Evolutionary conservation across 2,888 invertebrate species (phyloP), one percentile per base, ranked within the genome.

Genomic region (Chorisops tibialis): DNA sequence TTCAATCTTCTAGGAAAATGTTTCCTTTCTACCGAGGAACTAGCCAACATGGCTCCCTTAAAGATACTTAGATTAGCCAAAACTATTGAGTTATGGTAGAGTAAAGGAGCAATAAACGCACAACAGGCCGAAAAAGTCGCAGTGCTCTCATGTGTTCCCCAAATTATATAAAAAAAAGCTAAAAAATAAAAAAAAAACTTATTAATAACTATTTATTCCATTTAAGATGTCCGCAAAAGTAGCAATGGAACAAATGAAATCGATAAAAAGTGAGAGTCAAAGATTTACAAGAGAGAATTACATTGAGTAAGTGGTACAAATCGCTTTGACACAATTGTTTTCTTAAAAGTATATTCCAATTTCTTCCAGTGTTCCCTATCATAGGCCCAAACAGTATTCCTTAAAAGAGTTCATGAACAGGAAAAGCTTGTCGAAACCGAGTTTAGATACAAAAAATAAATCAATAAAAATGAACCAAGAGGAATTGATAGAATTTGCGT

Each of bases 261-360:
- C 88, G 70, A 89, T 94, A 65, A 87, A 87, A 71, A 91, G 92
- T 74, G 93, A 92, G 76, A 88, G 89, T 0, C 93, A 94, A 75
- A 81, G 93, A 60, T 82, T 91, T 79, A 74, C 91, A 9, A 81
- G 95, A 67, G 91, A 93, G 74, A 85, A 86, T 16, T 79, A 84
- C 63, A 81, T 93, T 16, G 72, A 68, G 74, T 71, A 67, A 64
- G n/a, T n/a, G n/a, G n/a, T n/a, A n/a, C n/a, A n/a, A n/a, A n/a
- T n/a, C n/a, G n/a, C n/a, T n/a, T n/a, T n/a, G n/a, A n/a, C n/a
- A n/a, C n/a, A n/a, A 14, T 45, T 37, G 48, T 37, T 3, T 47
- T 45, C 47, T 9, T 11, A 11, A 38, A 43, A 43, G 1, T 22
- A n/a, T n/a, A n/a, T n/a, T n/a, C n/a, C n/a, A n/a, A n/a, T 54